Conservation (phyloP, 2,888 invertebrate genomes). For the Dusona sp. region DNA sequence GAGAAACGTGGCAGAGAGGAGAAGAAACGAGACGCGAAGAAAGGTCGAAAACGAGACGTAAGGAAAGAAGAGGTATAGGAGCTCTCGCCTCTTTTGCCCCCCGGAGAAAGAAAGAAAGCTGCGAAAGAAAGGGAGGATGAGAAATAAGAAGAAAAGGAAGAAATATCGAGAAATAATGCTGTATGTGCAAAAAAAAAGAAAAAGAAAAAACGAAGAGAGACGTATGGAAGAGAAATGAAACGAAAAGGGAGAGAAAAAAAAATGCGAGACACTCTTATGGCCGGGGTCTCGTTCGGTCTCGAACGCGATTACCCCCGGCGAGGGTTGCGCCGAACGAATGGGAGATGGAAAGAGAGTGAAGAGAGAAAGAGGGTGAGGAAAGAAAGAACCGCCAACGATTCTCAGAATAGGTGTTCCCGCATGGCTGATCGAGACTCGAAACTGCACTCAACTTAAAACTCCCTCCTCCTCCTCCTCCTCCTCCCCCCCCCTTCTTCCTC, state of each 20-base stretch:
- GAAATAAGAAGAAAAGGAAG: background rate
- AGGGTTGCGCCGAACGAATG: conserved; percentile 51
- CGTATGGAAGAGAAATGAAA: conserved; percentile 17
- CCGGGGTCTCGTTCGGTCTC: conserved; percentile 4
- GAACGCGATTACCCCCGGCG: conserved; percentile 59
- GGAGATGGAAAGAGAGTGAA: conserved; percentile 42
- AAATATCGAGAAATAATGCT: conserved; percentile 46
- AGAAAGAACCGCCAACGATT: conserved; percentile 57
- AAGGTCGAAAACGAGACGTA: conserved; percentile 22
- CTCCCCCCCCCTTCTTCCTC: background rate
- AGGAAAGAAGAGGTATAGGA: background rate
- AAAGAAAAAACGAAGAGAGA: conserved; percentile 6
- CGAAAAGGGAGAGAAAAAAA: conserved; percentile 35
- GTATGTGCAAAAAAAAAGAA: conserved; percentile 18
- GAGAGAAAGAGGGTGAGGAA: conserved; percentile 8
- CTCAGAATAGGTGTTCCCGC: conserved; percentile 61
- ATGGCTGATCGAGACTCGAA: conserved; percentile 58
- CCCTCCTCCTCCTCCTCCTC: background rate
- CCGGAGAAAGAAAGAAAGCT: conserved; percentile 6
- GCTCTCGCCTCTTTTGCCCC: background rate
- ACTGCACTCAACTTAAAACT: conserved; percentile 54
- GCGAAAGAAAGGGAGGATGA: conserved; percentile 7
- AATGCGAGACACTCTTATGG: conserved; percentile 25
- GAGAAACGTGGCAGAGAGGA: background rate
- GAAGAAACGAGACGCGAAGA: conserved; percentile 11